A percentile compares a stretch with the other conserved stretches of the same genome.
phyloP scores from a whole-genome alignment of 2,797 vertebrate species.

The Orestias chungarensis region DNA sequence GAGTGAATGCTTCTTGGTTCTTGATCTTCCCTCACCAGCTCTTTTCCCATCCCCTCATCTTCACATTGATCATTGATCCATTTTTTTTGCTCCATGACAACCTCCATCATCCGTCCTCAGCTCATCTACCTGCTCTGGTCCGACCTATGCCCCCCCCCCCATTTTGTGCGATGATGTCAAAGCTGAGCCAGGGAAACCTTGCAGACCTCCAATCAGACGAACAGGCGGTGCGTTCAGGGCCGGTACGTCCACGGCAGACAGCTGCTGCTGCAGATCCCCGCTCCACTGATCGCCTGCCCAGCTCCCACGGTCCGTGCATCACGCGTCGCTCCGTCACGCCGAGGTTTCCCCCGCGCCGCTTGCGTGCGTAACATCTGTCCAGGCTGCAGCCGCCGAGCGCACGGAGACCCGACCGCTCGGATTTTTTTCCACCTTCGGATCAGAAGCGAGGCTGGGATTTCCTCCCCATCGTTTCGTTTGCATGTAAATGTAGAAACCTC shows the following conservation, averaged over 20 bases:
- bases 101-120: too few relatives aligned
- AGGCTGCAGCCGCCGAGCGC: slow-evolving; percentile 65
- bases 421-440: slow-evolving; percentile 49
- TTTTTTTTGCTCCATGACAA: too few relatives aligned
- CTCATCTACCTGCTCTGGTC: too few relatives aligned
- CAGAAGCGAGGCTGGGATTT: slow-evolving; percentile 70
- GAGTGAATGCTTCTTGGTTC: too few relatives aligned
- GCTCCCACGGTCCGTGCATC: slow-evolving; percentile 22
- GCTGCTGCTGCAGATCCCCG: slow-evolving; percentile 39
- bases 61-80: too few relatives aligned
- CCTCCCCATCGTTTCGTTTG: slow-evolving; percentile 60
- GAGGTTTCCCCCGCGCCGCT: slow-evolving; percentile 80
- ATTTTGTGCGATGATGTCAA: too few relatives aligned
- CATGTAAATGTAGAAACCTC: slow-evolving; percentile 63
- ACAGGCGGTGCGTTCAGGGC: slow-evolving; percentile 57
- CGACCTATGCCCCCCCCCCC: too few relatives aligned
- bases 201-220: slow-evolving; percentile 36
- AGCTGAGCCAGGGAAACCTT: too few relatives aligned
- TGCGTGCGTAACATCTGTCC: slow-evolving; percentile 74
- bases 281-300: slow-evolving; percentile 57
- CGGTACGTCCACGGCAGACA: slow-evolving; percentile 27
- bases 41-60: too few relatives aligned
- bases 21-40: too few relatives aligned
- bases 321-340: slow-evolving; percentile 69
- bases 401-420: slow-evolving; percentile 50